These are phyloP conservation scores for Tubulanus polymorphus DNA, from an alignment of 2,888 invertebrate species.

Conservation along the genomic window DNA sequence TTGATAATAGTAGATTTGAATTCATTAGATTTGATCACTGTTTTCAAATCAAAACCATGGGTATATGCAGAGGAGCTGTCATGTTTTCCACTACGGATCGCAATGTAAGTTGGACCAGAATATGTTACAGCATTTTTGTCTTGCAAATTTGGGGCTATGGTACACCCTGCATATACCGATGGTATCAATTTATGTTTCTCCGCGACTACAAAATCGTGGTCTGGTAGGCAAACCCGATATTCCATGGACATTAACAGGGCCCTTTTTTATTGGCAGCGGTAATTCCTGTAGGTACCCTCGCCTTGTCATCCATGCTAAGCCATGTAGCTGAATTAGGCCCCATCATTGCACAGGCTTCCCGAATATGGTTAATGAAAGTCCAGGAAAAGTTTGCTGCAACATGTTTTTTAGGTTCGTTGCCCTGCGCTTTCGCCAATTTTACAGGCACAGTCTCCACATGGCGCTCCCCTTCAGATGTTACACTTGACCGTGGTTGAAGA, in stretches of 20 bases:
- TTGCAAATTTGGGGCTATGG: slow-evolving; percentile 1
- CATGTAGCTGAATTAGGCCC: slow-evolving; percentile 21
- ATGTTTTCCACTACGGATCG: slow-evolving; percentile 41
- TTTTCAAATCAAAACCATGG: slow-evolving; percentile 34
- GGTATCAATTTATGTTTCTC: slow-evolving; percentile 42
- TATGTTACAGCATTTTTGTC: slow-evolving; percentile 27
- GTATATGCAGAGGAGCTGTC: slow-evolving; percentile 28
- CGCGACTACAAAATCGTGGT: slow-evolving; percentile 42
- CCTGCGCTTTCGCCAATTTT: slow-evolving; percentile 12
- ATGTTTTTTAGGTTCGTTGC: slow-evolving; percentile 25
- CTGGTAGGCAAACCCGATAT: slow-evolving; percentile 25
- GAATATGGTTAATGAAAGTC: slow-evolving; percentile 27
- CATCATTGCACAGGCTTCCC: slow-evolving; percentile 29
- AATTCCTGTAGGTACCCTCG: slow-evolving; percentile 46
- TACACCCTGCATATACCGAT: slow-evolving; percentile 7
- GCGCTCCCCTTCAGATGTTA: slow-evolving; percentile 7
- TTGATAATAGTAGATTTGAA: slow-evolving; percentile 19
- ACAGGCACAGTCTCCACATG: slow-evolving; percentile 14
- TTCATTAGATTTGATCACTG: slow-evolving; percentile 21
- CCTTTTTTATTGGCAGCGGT: slow-evolving; percentile 50
- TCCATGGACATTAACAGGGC: slow-evolving; percentile 26
- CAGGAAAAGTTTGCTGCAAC: slow-evolving; percentile 30
- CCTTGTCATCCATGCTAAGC: slow-evolving; percentile 41
- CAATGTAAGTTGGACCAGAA: slow-evolving; percentile 53
- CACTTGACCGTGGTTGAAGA: slow-evolving; percentile 5